A percentile compares a stretch with the other conserved stretches of the same genome.
phyloP scores from a whole-genome alignment of 2,113 vertebrate genomes.

The Syngnathus scovelli region DNA sequence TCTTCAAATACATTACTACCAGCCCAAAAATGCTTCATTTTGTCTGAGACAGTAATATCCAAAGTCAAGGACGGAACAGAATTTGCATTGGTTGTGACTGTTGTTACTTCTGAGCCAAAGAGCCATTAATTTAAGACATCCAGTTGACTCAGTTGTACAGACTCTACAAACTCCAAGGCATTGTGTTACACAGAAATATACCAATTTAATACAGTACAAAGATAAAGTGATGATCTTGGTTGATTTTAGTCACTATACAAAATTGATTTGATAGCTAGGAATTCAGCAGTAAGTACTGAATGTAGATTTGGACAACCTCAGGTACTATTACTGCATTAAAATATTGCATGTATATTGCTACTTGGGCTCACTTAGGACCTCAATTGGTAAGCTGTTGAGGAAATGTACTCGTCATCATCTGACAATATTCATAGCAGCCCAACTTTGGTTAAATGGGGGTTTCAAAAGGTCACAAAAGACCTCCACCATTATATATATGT shows the following conservation, averaged over 20 bases:
- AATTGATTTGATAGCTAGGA: neutral
- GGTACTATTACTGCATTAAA: neutral
- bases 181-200: slow-evolving; percentile 1
- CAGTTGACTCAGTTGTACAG: slow-evolving; percentile 30
- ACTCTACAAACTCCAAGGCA: slow-evolving; percentile 18
- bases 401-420: neutral
- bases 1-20: slow-evolving; percentile 1
- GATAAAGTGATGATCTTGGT: neutral
- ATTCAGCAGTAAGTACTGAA: slow-evolving; percentile 1
- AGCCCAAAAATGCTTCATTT: neutral
- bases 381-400: neutral
- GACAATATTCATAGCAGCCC: neutral
- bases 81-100: slow-evolving; percentile 28
- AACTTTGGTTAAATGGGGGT: neutral
- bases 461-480: slow-evolving; percentile 27
- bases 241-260: slow-evolving; percentile 4
- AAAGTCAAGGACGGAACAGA: slow-evolving; percentile 51
- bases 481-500: slow-evolving; percentile 29
- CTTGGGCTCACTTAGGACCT: neutral
- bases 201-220: slow-evolving; percentile 8
- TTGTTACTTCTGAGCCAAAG: slow-evolving; percentile 42
- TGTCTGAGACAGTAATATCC: slow-evolving; percentile 56
- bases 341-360: neutral
- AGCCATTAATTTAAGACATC: slow-evolving; percentile 49
- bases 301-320: neutral